Conservation (phyloP, 2,113 vertebrate species). For the Alethe diademata region DNA sequence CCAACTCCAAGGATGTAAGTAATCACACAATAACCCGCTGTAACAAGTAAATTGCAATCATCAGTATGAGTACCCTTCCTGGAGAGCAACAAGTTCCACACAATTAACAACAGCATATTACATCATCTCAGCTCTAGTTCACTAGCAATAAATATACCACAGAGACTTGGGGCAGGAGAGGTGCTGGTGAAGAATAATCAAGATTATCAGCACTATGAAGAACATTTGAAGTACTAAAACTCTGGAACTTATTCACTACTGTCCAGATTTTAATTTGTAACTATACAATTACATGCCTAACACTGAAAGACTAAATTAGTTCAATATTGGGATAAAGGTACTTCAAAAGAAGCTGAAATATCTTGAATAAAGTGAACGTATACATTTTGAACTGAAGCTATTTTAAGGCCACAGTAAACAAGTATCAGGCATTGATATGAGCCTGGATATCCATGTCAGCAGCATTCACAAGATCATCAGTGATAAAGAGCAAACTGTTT, state of each 20-base stretch:
- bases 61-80: not conserved
- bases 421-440: not conserved
- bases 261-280: not conserved
- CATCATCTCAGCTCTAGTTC: not conserved
- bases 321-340: not conserved
- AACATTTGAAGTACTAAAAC: not conserved
- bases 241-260: not conserved
- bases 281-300: not conserved
- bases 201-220: not conserved
- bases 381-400: not conserved
- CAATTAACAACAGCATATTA: not conserved
- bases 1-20: constrained; percentile 98
- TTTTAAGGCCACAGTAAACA: not conserved
- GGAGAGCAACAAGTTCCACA: not conserved
- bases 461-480: not conserved
- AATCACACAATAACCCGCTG: constrained; percentile 98
- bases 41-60: constrained; percentile 20
- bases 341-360: not conserved
- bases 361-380: not conserved
- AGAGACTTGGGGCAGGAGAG: not conserved
- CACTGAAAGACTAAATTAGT: not conserved
- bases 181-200: not conserved
- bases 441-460: rapidly evolving
- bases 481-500: not conserved
- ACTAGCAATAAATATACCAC: not conserved